phyloP scores from a whole-genome alignment of 2,113 vertebrate species.

The Paralichthys olivaceus region DNA sequence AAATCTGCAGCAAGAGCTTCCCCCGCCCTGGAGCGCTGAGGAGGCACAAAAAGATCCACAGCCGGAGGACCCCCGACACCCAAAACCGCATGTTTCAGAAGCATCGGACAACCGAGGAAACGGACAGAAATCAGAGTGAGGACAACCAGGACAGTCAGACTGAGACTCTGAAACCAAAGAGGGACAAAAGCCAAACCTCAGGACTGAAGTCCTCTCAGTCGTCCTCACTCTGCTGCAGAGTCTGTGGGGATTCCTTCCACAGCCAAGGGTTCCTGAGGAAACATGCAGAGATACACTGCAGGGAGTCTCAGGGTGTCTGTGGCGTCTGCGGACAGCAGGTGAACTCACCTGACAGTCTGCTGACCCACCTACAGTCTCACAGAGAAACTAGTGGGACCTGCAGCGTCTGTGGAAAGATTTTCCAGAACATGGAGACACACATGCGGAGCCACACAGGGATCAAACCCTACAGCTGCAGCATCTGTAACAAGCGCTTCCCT shows the following conservation, averaged over 20 bases:
- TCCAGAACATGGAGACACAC: constrained; percentile 62
- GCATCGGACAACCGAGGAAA: constrained; percentile 29
- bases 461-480: constrained; percentile 51
- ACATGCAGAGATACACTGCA: constrained; percentile 49
- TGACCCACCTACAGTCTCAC: constrained; percentile 53
- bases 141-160: background rate
- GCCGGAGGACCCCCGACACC: constrained; percentile 12
- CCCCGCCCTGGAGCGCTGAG: constrained; percentile 45
- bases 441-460: constrained; percentile 62
- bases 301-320: constrained; percentile 25
- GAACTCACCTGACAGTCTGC: constrained; percentile 26
- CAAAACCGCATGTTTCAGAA: constrained; percentile 15
- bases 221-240: constrained; percentile 28
- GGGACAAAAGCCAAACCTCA: background rate
- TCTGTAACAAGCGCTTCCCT: constrained; percentile 62
- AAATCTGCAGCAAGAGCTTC: constrained; percentile 50
- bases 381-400: constrained; percentile 59
- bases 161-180: background rate
- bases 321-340: constrained; percentile 50
- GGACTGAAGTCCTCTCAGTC: background rate
- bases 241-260: constrained; percentile 53
- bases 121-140: background rate
- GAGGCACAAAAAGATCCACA: constrained; percentile 64
- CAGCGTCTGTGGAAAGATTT: constrained; percentile 53
- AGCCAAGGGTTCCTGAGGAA: constrained; percentile 58